Base-by-base conservation (phyloP, 2,797 vertebrate species). In the Dipus sagitta region DNA sequence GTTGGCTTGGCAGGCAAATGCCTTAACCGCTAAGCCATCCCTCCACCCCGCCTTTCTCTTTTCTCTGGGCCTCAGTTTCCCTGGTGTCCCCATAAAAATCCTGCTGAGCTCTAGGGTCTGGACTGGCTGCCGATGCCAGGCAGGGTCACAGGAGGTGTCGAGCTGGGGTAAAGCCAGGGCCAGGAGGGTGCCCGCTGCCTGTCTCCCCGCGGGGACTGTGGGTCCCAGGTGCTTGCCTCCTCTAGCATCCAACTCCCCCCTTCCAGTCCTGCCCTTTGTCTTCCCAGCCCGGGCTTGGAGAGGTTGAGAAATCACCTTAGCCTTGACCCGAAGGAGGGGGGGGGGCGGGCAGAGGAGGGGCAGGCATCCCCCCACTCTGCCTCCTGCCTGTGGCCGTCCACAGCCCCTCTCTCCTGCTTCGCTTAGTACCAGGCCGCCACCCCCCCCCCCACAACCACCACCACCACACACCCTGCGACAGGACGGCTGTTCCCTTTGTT, bases 261-360 rank as follows among this genome's bases (percentile, higher is more conserved):
- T 0, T 0, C 91, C 93, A 96, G 86, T 94, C 58, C 18, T 0
- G 72, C 71, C 91, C 96, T 97, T 97, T 97, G 97, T 97, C 95
- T 96, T 52, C 92, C 20, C 58, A 84, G 89, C 86, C 85, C 70
- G 91, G 94, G 94, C 84, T 89, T 91, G 34, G 17, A 38, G 87
- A 97, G 96, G 95, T 95, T 97, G 97, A 97, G 96, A 96, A 96
- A 97, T 97, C 97, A 97, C 97, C 96, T 97, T 96, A 95, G 96
- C 97, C 96, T 96, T 96, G 97, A 96, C 96, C 97, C 30, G 15
- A 96, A 62, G 88, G 94, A 92, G 10, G 47, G 47, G 47, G 47
- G 9, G 47, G 47, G 47, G 95, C 92, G 86, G 94, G 93, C 92
- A 71, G 78, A 58, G 91, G 94, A 94, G 92, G 91, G 92, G 83